Base-by-base conservation (phyloP, 2,113 vertebrate genomes). In the Oreochromis niloticus region DNA sequence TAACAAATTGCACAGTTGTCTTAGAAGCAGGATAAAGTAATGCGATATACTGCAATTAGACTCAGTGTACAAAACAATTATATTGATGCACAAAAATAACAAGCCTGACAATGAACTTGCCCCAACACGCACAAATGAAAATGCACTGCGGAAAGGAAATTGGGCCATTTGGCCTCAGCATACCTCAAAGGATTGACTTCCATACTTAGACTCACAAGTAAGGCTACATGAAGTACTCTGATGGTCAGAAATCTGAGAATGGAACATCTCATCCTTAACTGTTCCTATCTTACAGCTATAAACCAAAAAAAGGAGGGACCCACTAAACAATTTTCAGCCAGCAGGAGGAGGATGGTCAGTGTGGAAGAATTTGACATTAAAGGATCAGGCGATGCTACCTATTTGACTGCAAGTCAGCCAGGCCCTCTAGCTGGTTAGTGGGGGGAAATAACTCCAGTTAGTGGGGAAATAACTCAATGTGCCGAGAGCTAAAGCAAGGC, bases 391-490 rank as follows among this genome's bases (percentile, higher is more conserved):
- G 24, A 56, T 81, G 87, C 71, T 68, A 55, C 79, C 63, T 71
- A 73, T 87, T 39, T 83, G 68, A 89, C 91, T 87, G 73, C 46
- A 84, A 89, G 82, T 86, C 81, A 43, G 87, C 81, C 73, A 48
- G 79, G 66, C 87, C 46, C 55, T 79, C 78, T 87, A 80, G 36
- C 75, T 85, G 68, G 75, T 92, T 92, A 91, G 82, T 22, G 27
- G 27, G 27, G 82, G 82, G 84, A 91, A 92, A 93, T 87, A 92
- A 90, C 85, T 94, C 83, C 85, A 57, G 75, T 90, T 91, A 88
- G 88, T 34, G 86, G 85, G 88, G 27, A 92, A 93, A 93, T 90
- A 93, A 92, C 89, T 94, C 80, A 87, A 87, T 90, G 90, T 90
- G 86, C 81, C 75, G 48, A 80, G 84, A 93, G 91, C 90, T 91